Evolutionary conservation across 1,140 invertebrate species (phyloP).

Genomic region (Megalopta genalis): DNA sequence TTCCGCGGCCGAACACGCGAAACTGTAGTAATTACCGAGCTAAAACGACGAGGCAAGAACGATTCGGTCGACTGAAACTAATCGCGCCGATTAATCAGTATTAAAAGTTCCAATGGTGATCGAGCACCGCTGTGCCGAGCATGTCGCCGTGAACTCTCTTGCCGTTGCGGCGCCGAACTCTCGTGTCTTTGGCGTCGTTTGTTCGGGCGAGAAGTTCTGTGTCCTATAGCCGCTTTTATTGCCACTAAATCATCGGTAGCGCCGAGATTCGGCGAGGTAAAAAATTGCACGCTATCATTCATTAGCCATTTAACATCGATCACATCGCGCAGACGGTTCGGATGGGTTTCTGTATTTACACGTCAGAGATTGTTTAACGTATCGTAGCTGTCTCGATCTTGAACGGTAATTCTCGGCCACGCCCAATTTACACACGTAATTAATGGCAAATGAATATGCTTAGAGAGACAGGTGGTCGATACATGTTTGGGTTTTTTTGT

Average conservation of each 20-base stretch:
- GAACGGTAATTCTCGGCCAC: too few relatives aligned
- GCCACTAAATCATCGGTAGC: neutral
- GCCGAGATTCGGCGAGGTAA: neutral
- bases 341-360: too few relatives aligned
- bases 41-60: neutral
- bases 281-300: neutral
- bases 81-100: constrained; percentile 21
- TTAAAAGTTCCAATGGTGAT: constrained; percentile 3
- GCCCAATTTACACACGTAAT: too few relatives aligned
- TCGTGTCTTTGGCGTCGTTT: neutral
- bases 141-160: neutral
- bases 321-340: neutral
- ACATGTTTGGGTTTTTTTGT: too few relatives aligned
- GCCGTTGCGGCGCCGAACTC: neutral
- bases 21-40: constrained; percentile 13
- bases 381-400: too few relatives aligned
- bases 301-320: neutral
- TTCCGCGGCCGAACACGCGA: neutral
- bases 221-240: too few relatives aligned
- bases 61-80: neutral
- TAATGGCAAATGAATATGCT: too few relatives aligned
- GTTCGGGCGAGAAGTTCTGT: neutral
- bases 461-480: too few relatives aligned
- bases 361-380: too few relatives aligned
- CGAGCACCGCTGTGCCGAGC: neutral